These are phyloP conservation scores for Palythoa caribaeorum DNA, from an alignment of 92 coral and sea anemone species.

Conservation along the genomic window DNA sequence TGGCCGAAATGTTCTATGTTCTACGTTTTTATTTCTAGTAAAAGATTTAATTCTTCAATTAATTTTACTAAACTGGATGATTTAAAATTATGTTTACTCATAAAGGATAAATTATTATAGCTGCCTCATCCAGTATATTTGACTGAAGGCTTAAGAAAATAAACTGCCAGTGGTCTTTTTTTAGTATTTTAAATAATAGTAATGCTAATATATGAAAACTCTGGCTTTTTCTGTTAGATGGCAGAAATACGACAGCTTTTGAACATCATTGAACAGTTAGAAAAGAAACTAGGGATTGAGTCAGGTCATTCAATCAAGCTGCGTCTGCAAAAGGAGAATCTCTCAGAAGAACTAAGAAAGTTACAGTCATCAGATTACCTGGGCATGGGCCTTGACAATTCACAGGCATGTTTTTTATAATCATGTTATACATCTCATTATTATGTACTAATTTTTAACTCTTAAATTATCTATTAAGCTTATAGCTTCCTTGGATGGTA, in stretches of 20 bases:
- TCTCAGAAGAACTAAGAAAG: conserved; percentile 83
- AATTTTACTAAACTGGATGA: too few species aligned
- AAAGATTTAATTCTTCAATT: too few species aligned
- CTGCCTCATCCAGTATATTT: too few species aligned
- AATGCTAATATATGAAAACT: too few species aligned
- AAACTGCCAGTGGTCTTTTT: too few species aligned
- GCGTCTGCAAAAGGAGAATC: conserved; percentile 85
- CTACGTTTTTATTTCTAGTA: too few species aligned
- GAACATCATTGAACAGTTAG: conserved; percentile 95
- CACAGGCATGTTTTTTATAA: background rate
- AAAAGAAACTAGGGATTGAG: conserved; percentile 94
- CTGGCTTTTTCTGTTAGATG: conserved; percentile 67
- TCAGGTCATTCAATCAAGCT: conserved; percentile 89
- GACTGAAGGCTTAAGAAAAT: too few species aligned
- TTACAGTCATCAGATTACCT: conserved; percentile 74
- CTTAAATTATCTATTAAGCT: background rate
- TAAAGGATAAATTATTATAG: too few species aligned
- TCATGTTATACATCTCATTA: background rate
- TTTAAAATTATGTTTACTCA: too few species aligned
- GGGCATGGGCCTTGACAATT: conserved; percentile 6
- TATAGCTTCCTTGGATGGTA: background rate
- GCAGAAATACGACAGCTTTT: conserved; percentile 96
- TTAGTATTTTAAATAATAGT: too few species aligned
- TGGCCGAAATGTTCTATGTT: too few species aligned
- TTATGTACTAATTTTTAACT: too few species aligned